Evolutionary conservation across 2,113 vertebrate genomes (phyloP).

Genomic region (Engraulis encrasicolus): DNA sequence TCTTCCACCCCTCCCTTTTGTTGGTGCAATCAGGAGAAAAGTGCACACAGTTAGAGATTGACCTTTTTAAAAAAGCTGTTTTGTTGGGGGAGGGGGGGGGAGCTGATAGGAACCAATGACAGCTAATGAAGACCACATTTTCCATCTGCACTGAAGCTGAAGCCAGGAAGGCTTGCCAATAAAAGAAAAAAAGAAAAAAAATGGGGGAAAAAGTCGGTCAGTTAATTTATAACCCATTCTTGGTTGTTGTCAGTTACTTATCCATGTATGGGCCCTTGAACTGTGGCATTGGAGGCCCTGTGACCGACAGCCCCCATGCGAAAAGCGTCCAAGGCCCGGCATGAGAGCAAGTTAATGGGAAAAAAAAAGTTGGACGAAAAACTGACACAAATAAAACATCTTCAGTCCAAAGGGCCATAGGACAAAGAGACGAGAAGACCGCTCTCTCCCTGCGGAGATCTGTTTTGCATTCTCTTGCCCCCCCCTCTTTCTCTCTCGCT

Average conservation of each 20-base stretch:
- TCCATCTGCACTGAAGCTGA: slow-evolving; percentile 25
- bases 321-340: slow-evolving; percentile 52
- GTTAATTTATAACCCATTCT: slow-evolving; percentile 54
- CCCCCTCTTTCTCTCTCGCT: no score
- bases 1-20: slow-evolving; percentile 7
- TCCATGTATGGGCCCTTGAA: slow-evolving; percentile 63
- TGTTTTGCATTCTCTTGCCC: slow-evolving; percentile 56
- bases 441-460: slow-evolving; percentile 52
- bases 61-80: slow-evolving; percentile 43
- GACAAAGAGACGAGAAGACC: slow-evolving; percentile 47
- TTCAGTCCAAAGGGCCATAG: not conserved
- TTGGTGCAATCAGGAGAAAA: slow-evolving; percentile 39
- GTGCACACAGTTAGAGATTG: slow-evolving; percentile 24
- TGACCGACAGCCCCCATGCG: slow-evolving; percentile 48
- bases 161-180: slow-evolving; percentile 30
- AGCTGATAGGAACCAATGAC: slow-evolving; percentile 47
- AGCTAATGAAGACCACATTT: slow-evolving; percentile 61
- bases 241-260: slow-evolving; percentile 37
- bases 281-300: slow-evolving; percentile 53
- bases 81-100: no score
- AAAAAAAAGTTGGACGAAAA: slow-evolving; percentile 41
- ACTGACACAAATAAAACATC: slow-evolving; percentile 56
- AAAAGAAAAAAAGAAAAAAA: no score
- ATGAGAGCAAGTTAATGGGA: slow-evolving; percentile 5
- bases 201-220: no score